Base-by-base conservation (phyloP, 2,113 vertebrate species). In the Aspidoscelis tigris region DNA sequence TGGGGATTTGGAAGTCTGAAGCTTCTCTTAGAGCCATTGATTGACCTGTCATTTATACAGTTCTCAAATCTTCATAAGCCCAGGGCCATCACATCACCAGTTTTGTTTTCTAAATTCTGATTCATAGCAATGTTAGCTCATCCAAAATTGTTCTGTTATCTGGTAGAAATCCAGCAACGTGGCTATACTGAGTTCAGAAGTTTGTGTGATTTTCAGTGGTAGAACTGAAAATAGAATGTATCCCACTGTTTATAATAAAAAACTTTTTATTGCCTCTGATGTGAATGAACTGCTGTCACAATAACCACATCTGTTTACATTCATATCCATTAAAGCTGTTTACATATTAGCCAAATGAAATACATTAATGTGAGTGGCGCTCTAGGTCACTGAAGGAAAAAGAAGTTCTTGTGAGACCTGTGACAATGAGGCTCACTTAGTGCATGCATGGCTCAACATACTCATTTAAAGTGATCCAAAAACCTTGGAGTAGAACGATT, bases 221-320 rank as follows among this genome's bases (percentile, higher is more conserved):
- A 80, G 47, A 87, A 87, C 88, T 87, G 88, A 1, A 11, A 94
- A 86, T 92, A 93, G 87, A 92, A 88, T 89, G 91, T 82, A 84
- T 89, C 85, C 93, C 91, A 93, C 88, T 79, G 90, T 92, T 91
- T 92, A 80, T 88, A 90, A 93, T 92, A 89, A 93, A 94, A 91
- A 86, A 50, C 78, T 73, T 64, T 90, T 90, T 92, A 90, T 92
- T 89, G 18, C 83, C 85, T 58, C 85, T 89, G 69, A 90, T 89
- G 44, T 84, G 82, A 91, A 80, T 88, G 86, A 91, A 87, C 89
- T 89, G 0, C 87, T 90, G 83, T 91, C 83, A 90, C 90, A 94
- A 88, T 89, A 91, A 87, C 91, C 85, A 81, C 80, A 85, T 93
- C 87, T 93, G 85, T 91, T 93, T 91, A 92, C 79, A 86, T 91